Percentiles rank a stretch among this genome's conserved stretches.
Evolutionary conservation across 2,113 vertebrate genomes (phyloP).

Genomic region (Caracal caracal): DNA sequence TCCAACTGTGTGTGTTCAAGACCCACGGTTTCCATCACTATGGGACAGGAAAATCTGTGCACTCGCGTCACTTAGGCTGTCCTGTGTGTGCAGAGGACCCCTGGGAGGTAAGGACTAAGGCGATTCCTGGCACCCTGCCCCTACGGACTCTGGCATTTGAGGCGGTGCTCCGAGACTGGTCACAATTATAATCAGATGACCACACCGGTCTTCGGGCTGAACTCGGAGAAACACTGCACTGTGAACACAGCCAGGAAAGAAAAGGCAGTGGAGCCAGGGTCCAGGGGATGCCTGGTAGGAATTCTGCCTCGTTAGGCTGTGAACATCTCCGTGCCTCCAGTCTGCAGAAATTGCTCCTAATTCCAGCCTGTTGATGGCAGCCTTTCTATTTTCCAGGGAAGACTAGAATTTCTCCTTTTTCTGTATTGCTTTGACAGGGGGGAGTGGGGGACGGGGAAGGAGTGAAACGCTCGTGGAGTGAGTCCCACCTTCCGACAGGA

Average conservation of each 20-base stretch:
- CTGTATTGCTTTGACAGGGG: neutral
- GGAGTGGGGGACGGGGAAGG: neutral
- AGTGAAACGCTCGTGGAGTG: neutral
- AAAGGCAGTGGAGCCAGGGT: fast-evolving
- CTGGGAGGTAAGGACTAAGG: neutral
- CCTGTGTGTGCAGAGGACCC: fast-evolving
- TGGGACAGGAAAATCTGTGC: neutral
- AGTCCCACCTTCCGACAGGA: neutral
- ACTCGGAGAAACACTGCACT: fast-evolving
- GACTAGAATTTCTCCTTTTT: neutral
- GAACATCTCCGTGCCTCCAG: fast-evolving
- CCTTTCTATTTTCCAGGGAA: neutral
- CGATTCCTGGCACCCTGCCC: no score
- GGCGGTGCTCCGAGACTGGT: fast-evolving
- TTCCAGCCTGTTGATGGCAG: neutral
- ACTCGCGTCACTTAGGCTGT: fast-evolving
- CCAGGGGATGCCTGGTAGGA: fast-evolving
- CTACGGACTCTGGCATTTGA: no score
- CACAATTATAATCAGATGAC: neutral
- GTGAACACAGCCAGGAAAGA: neutral
- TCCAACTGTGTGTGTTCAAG: fast-evolving
- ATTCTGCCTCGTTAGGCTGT: fast-evolving
- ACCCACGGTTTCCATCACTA: fast-evolving
- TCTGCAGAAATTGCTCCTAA: fast-evolving
- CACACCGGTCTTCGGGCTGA: fast-evolving